Conservation (phyloP, 1,140 invertebrate genomes). For the Eufriesea mexicana region DNA sequence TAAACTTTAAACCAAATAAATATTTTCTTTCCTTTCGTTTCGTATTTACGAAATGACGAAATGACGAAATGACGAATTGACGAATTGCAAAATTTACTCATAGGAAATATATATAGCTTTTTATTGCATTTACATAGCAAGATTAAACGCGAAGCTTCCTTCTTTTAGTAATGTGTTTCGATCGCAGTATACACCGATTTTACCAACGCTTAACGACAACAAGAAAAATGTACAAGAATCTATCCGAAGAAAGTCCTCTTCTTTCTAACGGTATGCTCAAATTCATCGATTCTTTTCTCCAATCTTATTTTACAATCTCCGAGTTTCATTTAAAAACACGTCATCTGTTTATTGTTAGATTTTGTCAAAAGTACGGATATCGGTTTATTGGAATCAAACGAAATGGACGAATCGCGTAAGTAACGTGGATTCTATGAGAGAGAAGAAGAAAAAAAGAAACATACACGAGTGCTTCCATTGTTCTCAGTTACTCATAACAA, state of each 20-base stretch:
- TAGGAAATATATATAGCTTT: too few relatives aligned
- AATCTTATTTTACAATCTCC: neutral
- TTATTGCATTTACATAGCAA: neutral
- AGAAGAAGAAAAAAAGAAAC: neutral
- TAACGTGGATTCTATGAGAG: neutral
- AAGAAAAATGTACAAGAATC: conserved; percentile 73
- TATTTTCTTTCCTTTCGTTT: too few relatives aligned
- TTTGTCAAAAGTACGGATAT: conserved; percentile 41
- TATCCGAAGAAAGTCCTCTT: conserved; percentile 75
- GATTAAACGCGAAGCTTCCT: neutral
- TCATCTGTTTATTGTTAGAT: conserved; percentile 32
- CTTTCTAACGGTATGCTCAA: conserved; percentile 65
- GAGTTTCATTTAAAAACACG: conserved; percentile 30
- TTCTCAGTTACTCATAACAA: too few relatives aligned
- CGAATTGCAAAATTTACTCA: too few relatives aligned
- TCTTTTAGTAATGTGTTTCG: conserved; percentile 80
- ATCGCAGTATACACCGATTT: conserved; percentile 72
- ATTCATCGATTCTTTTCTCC: conserved; percentile 5
- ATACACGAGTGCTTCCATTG: too few relatives aligned
- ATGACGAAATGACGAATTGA: too few relatives aligned
- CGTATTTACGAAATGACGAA: too few relatives aligned
- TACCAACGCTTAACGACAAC: conserved; percentile 64
- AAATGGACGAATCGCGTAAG: conserved; percentile 62
- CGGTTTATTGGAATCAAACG: conserved; percentile 20
- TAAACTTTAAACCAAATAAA: too few relatives aligned